Percentiles rank a stretch among this genome's conserved stretches.
phyloP scores from a whole-genome alignment of 2,797 vertebrate genomes.

The Epinephelus awoara region DNA sequence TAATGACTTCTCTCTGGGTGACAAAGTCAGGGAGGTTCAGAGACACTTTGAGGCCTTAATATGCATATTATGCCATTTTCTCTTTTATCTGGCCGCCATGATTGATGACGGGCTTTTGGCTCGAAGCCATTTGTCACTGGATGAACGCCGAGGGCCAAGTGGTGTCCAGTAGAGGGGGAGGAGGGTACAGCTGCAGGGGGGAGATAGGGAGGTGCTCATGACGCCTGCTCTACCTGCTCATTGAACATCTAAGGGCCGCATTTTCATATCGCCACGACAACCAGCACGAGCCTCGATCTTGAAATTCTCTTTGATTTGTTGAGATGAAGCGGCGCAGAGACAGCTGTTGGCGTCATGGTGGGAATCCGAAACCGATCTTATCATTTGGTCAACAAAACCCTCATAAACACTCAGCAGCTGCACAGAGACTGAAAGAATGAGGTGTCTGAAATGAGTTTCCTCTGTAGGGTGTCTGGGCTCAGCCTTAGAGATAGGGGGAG shows the following conservation, averaged over 20 bases:
- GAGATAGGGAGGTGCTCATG: constrained; percentile 40
- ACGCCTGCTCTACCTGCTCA: constrained; percentile 4
- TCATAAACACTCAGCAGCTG: too few relatives aligned
- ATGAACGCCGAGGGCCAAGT: neutral
- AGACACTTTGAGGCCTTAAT: constrained; percentile 31
- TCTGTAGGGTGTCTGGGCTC: too few relatives aligned
- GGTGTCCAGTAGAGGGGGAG: neutral
- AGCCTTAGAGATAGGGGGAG: too few relatives aligned
- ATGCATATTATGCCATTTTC: constrained; percentile 47
- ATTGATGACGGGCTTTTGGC: constrained; percentile 54
- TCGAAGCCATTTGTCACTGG: constrained; percentile 39
- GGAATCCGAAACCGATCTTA: too few relatives aligned
- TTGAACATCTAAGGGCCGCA: neutral
- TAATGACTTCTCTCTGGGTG: constrained; percentile 25
- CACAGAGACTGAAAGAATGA: too few relatives aligned
- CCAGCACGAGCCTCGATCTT: neutral
- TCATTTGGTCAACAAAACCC: too few relatives aligned
- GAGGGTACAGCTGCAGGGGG: constrained; percentile 30
- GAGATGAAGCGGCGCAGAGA: neutral
- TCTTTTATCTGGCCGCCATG: constrained; percentile 38
- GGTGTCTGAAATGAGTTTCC: too few relatives aligned
- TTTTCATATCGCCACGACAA: neutral
- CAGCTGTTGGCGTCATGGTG: too few relatives aligned
- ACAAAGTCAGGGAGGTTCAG: constrained; percentile 26
- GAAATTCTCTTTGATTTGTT: neutral